Evolutionary conservation across 2,888 invertebrate species (phyloP).

Genomic region (Dendrolimus houi): DNA sequence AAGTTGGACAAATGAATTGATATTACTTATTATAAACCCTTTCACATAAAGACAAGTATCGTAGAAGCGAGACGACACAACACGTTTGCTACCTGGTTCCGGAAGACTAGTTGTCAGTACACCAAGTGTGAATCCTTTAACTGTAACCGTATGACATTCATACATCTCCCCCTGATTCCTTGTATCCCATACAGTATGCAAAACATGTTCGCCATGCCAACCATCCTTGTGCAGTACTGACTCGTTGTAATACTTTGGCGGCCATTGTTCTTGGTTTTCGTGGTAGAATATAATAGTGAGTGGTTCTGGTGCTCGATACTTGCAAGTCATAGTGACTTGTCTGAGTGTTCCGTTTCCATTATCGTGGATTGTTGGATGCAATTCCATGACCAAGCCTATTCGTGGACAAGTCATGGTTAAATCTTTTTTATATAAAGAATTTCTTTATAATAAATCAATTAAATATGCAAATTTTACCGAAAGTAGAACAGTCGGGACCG

Average conservation of each 20-base stretch:
- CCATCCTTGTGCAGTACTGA: slow-evolving; percentile 42
- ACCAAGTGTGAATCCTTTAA: slow-evolving; percentile 47
- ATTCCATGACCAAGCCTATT: slow-evolving; percentile 63
- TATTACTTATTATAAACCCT: no score
- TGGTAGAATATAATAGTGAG: slow-evolving; percentile 54
- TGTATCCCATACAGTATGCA: slow-evolving; percentile 47
- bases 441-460: slow-evolving; percentile 2
- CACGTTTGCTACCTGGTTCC: slow-evolving; percentile 20
- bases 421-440: slow-evolving; percentile 4
- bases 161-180: slow-evolving; percentile 34
- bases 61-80: not conserved
- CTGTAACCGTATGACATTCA: slow-evolving; percentile 55
- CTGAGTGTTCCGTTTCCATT: slow-evolving; percentile 22
- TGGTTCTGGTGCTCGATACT: slow-evolving; percentile 57
- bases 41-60: not conserved
- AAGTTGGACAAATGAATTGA: not conserved
- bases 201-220: slow-evolving; percentile 48
- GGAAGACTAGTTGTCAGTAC: slow-evolving; percentile 49
- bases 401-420: slow-evolving; percentile 13
- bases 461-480: slow-evolving; percentile 30
- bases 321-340: slow-evolving; percentile 50
- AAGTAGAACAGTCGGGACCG: slow-evolving; percentile 78
- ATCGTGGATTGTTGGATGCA: slow-evolving; percentile 49
- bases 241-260: slow-evolving; percentile 36
- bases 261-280: slow-evolving; percentile 32